These are phyloP conservation scores for Amphiprion clarkii DNA, from an alignment of 2,797 vertebrate species.

Conservation along the genomic window DNA sequence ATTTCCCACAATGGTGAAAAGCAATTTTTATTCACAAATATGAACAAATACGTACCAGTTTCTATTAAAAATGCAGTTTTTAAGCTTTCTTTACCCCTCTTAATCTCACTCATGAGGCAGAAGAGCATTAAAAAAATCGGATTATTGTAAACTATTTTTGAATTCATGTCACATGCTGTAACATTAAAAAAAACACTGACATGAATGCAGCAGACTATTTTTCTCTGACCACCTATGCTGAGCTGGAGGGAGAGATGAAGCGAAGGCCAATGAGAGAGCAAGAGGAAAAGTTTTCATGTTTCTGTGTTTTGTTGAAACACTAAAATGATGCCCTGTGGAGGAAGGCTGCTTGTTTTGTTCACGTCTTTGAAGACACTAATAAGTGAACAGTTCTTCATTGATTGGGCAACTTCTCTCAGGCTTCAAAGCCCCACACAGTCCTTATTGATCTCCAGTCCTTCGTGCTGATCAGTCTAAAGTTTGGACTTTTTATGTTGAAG, in stretches of 20 bases:
- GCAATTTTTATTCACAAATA: not conserved
- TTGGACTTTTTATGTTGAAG: conserved; percentile 54
- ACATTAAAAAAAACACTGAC: not conserved
- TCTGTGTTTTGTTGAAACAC: conserved; percentile 32
- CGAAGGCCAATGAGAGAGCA: conserved; percentile 28
- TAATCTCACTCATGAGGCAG: conserved; percentile 8
- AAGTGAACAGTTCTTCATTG: conserved; percentile 71
- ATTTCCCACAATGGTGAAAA: not conserved
- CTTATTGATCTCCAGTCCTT: conserved; percentile 72
- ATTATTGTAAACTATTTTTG: not conserved
- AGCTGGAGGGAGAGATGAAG: conserved; percentile 8
- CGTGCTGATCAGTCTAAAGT: conserved; percentile 71
- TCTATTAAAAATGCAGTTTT: not conserved
- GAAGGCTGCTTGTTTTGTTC: conserved; percentile 53
- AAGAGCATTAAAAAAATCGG: not conserved
- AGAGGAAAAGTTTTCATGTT: conserved; percentile 18
- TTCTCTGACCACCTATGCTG: conserved; percentile 34
- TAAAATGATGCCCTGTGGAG: conserved; percentile 22
- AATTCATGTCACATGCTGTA: conserved; percentile 15
- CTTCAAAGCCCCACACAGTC: conserved; percentile 70
- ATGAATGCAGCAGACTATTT: conserved; percentile 29
- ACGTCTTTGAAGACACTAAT: conserved; percentile 70
- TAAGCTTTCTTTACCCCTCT: not conserved
- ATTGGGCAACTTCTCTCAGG: conserved; percentile 65
- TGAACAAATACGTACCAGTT: not conserved